Percentiles rank a stretch among this genome's conserved stretches.
phyloP scores from a whole-genome alignment of 2,888 invertebrate genomes.

The Agrochola lota region DNA sequence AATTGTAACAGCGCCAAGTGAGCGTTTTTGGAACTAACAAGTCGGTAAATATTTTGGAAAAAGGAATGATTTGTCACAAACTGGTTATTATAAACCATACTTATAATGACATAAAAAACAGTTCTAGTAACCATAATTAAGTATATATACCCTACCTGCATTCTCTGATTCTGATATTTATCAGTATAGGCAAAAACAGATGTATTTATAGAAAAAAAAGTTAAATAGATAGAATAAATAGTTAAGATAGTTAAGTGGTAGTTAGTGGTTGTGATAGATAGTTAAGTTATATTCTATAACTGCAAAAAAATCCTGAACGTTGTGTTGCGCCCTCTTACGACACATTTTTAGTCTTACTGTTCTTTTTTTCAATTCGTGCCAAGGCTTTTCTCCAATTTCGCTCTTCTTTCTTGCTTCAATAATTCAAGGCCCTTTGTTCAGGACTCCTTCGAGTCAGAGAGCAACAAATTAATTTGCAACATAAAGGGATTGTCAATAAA shows the following conservation, averaged over 20 bases:
- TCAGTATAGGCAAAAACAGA: background rate
- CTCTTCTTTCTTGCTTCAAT: slow-evolving; percentile 36
- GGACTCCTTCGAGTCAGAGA: background rate
- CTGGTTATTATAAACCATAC: background rate
- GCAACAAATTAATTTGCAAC: slow-evolving; percentile 65
- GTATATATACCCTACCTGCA: background rate
- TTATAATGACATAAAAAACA: background rate
- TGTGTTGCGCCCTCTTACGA: background rate
- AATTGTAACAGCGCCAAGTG: background rate
- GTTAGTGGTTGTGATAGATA: too few relatives aligned
- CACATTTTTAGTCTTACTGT: background rate
- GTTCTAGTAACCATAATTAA: background rate
- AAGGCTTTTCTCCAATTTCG: slow-evolving; percentile 26
- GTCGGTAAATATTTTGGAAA: background rate
- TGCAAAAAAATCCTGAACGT: background rate
- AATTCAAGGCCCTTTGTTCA: slow-evolving; percentile 44
- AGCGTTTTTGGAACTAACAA: background rate
- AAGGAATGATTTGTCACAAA: background rate
- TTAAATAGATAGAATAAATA: too few relatives aligned
- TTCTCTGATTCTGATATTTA: background rate
- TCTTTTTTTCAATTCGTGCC: slow-evolving; percentile 16
- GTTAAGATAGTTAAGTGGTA: too few relatives aligned
- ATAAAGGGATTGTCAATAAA: slow-evolving; percentile 61
- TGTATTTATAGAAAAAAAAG: background rate
- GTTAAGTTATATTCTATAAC: background rate